Evolutionary conservation across 2,888 invertebrate species (phyloP).

Genomic region (Ochlodes sylvanus): DNA sequence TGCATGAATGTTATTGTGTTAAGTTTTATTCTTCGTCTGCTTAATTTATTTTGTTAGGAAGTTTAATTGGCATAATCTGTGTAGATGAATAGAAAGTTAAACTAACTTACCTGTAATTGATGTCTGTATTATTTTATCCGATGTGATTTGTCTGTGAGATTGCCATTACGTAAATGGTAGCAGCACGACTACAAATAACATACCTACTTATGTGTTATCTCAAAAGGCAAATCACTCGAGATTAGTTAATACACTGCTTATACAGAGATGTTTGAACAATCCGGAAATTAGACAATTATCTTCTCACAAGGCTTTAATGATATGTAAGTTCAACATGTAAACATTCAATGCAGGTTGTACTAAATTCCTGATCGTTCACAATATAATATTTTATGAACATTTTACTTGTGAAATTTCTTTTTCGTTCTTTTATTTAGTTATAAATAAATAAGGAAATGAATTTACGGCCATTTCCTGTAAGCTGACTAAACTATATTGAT

Average conservation of each 20-base stretch:
- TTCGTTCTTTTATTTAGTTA: neutral
- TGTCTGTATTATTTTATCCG: neutral
- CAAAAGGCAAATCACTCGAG: neutral
- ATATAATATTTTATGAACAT: conserved; percentile 7
- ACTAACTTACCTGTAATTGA: neutral
- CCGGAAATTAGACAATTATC: conserved; percentile 17
- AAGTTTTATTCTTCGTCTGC: conserved; percentile 29
- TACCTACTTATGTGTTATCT: neutral
- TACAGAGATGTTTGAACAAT: conserved; percentile 21
- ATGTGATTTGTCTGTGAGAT: neutral
- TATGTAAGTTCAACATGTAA: neutral
- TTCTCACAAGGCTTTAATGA: neutral
- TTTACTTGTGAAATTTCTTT: neutral
- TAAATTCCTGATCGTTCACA: conserved; percentile 9
- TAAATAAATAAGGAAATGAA: too few relatives aligned
- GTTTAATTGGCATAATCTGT: conserved; percentile 22
- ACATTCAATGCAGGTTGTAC: neutral
- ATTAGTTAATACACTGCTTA: conserved; percentile 21
- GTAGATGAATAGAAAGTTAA: conserved; percentile 14
- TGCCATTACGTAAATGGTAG: neutral
- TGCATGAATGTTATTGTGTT: conserved; percentile 75
- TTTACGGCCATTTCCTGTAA: too few relatives aligned
- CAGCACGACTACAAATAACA: neutral
- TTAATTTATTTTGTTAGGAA: conserved; percentile 25
- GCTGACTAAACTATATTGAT: too few relatives aligned